Evolutionary conservation across 2,113 vertebrate genomes (phyloP).

Genomic region (Chionis minor): DNA sequence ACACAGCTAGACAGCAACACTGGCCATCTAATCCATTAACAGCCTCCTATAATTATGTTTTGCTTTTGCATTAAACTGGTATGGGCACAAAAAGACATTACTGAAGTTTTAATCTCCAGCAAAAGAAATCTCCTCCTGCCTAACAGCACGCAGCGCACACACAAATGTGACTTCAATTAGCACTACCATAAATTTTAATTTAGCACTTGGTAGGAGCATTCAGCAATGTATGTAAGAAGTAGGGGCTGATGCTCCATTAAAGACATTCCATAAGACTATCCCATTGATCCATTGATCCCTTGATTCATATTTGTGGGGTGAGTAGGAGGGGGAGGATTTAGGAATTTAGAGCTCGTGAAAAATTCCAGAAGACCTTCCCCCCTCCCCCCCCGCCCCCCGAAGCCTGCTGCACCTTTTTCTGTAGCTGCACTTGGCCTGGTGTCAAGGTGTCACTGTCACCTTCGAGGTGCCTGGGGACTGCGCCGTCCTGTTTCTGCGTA

Average conservation of each 20-base stretch:
- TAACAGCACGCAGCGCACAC: constrained; percentile 27
- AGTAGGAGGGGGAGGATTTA: not conserved
- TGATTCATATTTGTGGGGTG: not conserved
- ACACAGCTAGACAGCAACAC: constrained; percentile 24
- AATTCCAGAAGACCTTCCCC: not conserved
- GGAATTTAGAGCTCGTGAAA: not conserved
- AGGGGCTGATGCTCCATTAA: not conserved
- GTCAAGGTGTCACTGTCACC: not conserved
- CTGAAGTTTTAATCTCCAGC: constrained; percentile 58
- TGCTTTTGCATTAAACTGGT: constrained; percentile 40
- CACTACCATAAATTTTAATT: constrained; percentile 51
- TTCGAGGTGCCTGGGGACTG: not conserved
- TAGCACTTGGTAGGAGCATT: constrained; percentile 60
- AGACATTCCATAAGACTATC: not conserved
- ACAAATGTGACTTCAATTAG: constrained; percentile 55
- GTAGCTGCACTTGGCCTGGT: not conserved
- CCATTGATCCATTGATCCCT: constrained; percentile 13
- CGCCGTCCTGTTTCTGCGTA: not conserved
- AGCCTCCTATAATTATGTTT: constrained; percentile 56
- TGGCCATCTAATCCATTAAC: constrained; percentile 52
- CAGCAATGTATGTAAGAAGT: not conserved
- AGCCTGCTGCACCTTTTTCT: not conserved
- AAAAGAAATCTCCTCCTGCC: constrained; percentile 36
- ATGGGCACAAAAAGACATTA: constrained; percentile 54
- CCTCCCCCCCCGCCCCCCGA: accelerated